Evolutionary conservation across 2,113 vertebrate genomes (phyloP), one percentile per base, ranked within the genome.

Genomic region (Syngnathoides biaculeatus): DNA sequence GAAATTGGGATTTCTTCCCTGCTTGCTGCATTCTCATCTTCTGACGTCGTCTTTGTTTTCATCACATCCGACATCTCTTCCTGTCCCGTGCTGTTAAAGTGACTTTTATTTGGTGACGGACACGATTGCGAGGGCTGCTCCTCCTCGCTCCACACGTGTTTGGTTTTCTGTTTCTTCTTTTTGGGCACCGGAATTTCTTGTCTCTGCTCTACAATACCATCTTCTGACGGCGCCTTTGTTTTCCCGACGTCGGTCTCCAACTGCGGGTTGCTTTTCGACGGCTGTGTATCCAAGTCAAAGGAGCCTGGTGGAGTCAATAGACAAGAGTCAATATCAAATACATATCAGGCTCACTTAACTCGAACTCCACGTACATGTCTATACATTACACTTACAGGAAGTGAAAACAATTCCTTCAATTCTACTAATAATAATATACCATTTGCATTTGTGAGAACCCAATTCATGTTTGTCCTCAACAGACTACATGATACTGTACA

Each of bases 291-390:
- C 65, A 52, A 69, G 2, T 63, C 48, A 35, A 48, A 90, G 62
- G 87, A 79, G 0, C 83, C 89, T 91, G 67, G 27, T 57, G 26
- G 2, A 30, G 55, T 57, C 24, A 30, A 30, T 13, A 57, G 52
- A 55, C 7, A 55, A 9, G 24, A 55, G 8, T 55, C 8, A 55
- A 55, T 55, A 55, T 17, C 43, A 4, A 45, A 45, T 45, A 5
- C 15, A 1, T 17, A 45, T 45, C 43, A 45, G 4, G 14, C 14
- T 5, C 43, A 15, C 14, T 17, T 3, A 45, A 45, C 14, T 17
- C 43, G 4, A 45, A 14, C 17, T 24, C 10, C 11, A 12, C 22
- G 22, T 24, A 26, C 2, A 4, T 53, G 24, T 53, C 4, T 11
- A 22, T n/a, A 53, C n/a, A 45, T 45, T 45, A 45, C 43, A 45